Evolutionary conservation across 2,797 vertebrate genomes (phyloP), one percentile per base, ranked within the genome.

Genomic region (Ctenosaura bakeri): DNA sequence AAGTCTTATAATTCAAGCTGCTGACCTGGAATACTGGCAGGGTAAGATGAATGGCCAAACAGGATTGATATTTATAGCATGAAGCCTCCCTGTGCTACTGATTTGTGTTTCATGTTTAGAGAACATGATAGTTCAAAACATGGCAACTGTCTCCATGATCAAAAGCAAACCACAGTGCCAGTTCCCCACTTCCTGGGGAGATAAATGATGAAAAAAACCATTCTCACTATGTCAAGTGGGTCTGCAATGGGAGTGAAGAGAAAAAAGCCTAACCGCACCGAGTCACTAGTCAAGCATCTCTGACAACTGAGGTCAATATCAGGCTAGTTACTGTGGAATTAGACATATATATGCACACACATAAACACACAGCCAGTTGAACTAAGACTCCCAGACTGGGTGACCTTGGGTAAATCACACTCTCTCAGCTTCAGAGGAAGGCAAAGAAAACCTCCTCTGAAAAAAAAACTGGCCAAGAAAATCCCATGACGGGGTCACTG

Each of bases 121-220:
- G 50, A 86, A 74, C n/a, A 54, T 56, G 32, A 74, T 54, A 14
- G n/a, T 42, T 74, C 12, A 74, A 86, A 86, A 74, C 84, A 52
- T 38, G 32, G 42, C 50, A 69, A 56, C 2, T 59, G 56, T 86
- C 42, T 29, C 50, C 71, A 35, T 56, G 69, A 86, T 74, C 69
- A 54, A 86, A 85, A 14, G 42, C 69, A 86, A 86, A 29, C 38
- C n/a, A 54, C 66, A 85, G 46, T 38, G 26, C 26, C 24, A 46
- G 12, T 66, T 69, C 59, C 29, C 29, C n/a, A 4, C 73, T 73
- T 54, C 32, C 20, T 46, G 54, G 52, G 73, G n/a, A 56, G 24
- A 86, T 56, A 14, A 73, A 29, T 14, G 69, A 56, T 56, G 50
- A 74, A 56, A 85, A 86, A 32, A 38, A 50, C 50, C 22, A 54